Base-by-base conservation (phyloP, 2,797 vertebrate genomes). In the Crenichthys baileyi region DNA sequence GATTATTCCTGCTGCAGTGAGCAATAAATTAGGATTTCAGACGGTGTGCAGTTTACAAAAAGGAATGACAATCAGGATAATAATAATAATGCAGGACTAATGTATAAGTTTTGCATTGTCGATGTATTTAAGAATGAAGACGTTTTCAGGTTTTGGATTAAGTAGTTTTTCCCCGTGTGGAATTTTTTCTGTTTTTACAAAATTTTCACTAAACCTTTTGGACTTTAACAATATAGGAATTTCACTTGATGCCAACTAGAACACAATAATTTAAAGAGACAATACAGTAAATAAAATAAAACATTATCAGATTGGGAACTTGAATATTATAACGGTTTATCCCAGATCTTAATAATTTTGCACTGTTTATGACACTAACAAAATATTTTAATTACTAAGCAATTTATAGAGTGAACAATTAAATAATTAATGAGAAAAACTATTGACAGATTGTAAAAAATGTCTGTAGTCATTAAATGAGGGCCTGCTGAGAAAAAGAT, bases 351-450 rank as follows among this genome's bases (percentile, higher is more conserved):
- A 9, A 3, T 39, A 36, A 22, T 39, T 7, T 70, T 68, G 9
- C 72, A 29, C 2, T 29, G 20, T 31, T 72, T 18, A 56, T 67
- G 2, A 78, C 0, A 44, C 12, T 31, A 68, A 73, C 44, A 68
- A 5, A 65, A 5, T 1, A 78, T 73, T 31, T 74, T 20, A 80
- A 65, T 79, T 72, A 79, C 51, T 68, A 58, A 50, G 55, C 48
- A 4, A 20, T 78, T 60, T 73, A 31, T 71, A 20, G 51, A 46
- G 13, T 7, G 31, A 72, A 56, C 58, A 73, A 71, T 83, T 60
- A 16, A 60, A 75, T 67, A 41, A 73, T 78, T 51, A 29, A 24
- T n/a, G 15, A 8, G n/a, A 68, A 36, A 75, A 79, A 63, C 36
- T 29, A 77, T 46, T 18, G 9, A 36, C 7, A 68, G 44, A 74